Evolutionary conservation across 2,888 invertebrate species (phyloP).

Genomic region (Liodrosophila aerea): DNA sequence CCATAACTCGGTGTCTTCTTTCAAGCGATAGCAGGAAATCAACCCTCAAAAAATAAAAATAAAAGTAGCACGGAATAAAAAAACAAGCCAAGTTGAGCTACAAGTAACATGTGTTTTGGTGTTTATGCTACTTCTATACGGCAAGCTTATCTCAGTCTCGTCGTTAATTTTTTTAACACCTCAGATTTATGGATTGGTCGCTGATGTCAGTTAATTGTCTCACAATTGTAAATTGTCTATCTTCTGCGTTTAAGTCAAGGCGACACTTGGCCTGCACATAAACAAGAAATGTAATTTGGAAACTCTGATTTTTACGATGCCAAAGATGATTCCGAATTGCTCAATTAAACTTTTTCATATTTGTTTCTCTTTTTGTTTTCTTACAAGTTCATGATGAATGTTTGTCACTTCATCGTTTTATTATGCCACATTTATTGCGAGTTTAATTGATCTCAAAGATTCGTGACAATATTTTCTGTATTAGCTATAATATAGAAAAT

Average conservation of each 20-base stretch:
- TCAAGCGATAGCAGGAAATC: slow-evolving; percentile 41
- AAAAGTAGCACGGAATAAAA: slow-evolving; percentile 3
- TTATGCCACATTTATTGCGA: slow-evolving; percentile 32
- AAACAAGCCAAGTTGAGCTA: slow-evolving; percentile 1
- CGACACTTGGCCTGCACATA: slow-evolving; percentile 62
- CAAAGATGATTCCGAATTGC: slow-evolving; percentile 68
- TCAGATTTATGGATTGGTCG: slow-evolving; percentile 62
- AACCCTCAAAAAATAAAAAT: slow-evolving; percentile 49
- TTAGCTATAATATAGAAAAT: slow-evolving; percentile 15
- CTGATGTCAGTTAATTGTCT: slow-evolving; percentile 62
- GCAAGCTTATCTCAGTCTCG: slow-evolving; percentile 27
- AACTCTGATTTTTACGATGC: slow-evolving; percentile 45
- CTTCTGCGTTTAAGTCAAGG: slow-evolving; percentile 45
- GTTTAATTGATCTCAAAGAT: slow-evolving; percentile 57
- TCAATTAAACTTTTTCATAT: slow-evolving; percentile 71
- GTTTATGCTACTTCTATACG: slow-evolving; percentile 36
- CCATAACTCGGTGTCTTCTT: neutral
- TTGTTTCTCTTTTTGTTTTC: slow-evolving; percentile 48
- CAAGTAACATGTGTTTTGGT: slow-evolving; percentile 56
- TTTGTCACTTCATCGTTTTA: slow-evolving; percentile 49
- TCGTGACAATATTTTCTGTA: slow-evolving; percentile 23
- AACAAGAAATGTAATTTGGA: slow-evolving; percentile 48
- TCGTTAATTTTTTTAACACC: slow-evolving; percentile 65
- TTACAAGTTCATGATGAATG: slow-evolving; percentile 51
- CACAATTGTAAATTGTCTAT: slow-evolving; percentile 60